Conservation (phyloP, 2,113 vertebrate genomes). For the Mixornis gularis region DNA sequence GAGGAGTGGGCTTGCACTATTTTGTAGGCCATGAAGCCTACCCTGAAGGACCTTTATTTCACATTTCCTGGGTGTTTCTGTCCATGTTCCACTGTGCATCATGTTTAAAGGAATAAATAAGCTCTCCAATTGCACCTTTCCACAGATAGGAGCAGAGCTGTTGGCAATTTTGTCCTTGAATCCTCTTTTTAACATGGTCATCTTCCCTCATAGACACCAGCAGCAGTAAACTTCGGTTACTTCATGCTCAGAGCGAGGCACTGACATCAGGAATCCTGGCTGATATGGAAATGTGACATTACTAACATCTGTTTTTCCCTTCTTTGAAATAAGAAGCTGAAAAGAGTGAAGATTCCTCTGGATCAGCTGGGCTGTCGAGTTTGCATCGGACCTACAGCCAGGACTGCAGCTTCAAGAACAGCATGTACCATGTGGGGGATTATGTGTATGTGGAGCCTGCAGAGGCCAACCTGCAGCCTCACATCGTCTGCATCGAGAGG, state of each 20-base stretch:
- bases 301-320: not conserved
- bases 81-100: not conserved
- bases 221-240: not conserved
- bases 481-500: conserved; percentile 97
- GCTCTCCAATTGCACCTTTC: not conserved
- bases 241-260: not conserved
- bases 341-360: conserved; percentile 88
- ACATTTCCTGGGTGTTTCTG: not conserved
- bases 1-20: not conserved
- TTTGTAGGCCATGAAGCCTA: not conserved
- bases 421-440: conserved; percentile 96
- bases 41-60: not conserved
- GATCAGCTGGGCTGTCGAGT: conserved; percentile 80
- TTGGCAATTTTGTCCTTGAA: not conserved
- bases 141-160: not conserved
- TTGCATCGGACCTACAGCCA: conserved; percentile 94
- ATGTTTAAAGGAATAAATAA: not conserved
- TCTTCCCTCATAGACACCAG: not conserved
- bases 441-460: conserved; percentile 97
- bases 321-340: conserved; percentile 84
- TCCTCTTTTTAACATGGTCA: not conserved
- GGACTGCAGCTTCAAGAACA: conserved; percentile 98
- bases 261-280: not conserved
- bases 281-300: fast-evolving
- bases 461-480: conserved; percentile 89